A percentile compares a stretch with the other conserved stretches of the same genome.
Evolutionary conservation across 2,113 vertebrate species (phyloP).

Genomic region (Mandrillus leucophaeus): DNA sequence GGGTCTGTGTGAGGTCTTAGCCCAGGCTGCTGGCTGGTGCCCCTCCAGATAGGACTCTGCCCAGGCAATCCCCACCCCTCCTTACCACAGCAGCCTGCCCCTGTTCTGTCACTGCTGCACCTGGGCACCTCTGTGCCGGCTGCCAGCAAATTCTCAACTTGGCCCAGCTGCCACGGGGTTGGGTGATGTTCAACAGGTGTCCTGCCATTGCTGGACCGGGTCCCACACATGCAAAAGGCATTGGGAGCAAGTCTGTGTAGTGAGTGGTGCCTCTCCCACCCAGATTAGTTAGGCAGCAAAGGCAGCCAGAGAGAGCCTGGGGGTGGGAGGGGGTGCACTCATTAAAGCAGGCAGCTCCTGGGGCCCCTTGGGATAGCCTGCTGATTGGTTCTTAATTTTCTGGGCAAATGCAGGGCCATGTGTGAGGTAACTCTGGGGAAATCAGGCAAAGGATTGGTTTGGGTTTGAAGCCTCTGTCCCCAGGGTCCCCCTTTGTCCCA

Average conservation of each 20-base stretch:
- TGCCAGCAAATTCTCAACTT: not conserved
- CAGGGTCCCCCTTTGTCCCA: not conserved
- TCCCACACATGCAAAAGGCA: not conserved
- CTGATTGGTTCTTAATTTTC: conserved; percentile 80
- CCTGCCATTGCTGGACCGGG: not conserved
- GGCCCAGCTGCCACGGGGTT: not conserved
- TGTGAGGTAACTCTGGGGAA: conserved; percentile 70
- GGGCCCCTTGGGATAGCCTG: conserved; percentile 26
- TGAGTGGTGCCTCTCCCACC: not conserved
- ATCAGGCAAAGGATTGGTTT: conserved; percentile 72
- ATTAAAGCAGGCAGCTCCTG: conserved; percentile 59
- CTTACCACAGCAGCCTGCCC: not conserved
- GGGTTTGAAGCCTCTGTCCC: conserved; percentile 61
- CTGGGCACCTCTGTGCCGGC: not conserved
- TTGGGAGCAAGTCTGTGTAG: not conserved
- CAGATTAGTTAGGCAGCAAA: not conserved
- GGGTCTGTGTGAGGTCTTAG: not conserved
- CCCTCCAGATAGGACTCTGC: not conserved
- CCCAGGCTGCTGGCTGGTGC: not conserved
- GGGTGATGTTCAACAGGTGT: not conserved
- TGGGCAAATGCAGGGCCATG: conserved; percentile 75
- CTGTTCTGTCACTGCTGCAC: not conserved
- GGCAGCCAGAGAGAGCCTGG: not conserved
- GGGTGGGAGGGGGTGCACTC: not conserved
- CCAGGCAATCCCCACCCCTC: accelerated